Base-by-base conservation (phyloP, 2,888 invertebrate species). In the Noctua pronuba region DNA sequence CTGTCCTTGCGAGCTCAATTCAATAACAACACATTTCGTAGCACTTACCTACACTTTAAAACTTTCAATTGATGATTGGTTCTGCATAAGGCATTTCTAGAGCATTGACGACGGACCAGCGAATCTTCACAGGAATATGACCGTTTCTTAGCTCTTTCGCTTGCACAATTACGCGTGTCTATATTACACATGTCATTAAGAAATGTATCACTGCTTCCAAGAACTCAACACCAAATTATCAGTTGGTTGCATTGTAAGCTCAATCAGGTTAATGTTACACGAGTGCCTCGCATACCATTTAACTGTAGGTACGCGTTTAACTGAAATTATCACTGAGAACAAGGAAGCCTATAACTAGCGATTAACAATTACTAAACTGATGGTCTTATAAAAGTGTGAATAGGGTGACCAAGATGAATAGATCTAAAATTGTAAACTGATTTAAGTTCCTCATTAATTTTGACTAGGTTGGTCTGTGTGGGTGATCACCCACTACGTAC, bases 321-420 rank as follows among this genome's bases (percentile, higher is more conserved):
- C 10, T 71, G 35, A 74, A 80, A 79, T 88, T 76, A 58, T 62
- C 21, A 16, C 31, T 78, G 28, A 35, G 44, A 70, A 46, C 67
- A 69, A 76, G 64, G 74, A 82, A 86, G 58, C 31, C 41, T 72
- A 24, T 52, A 80, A 71, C 75, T 79, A 60, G 64, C 81, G 80
- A 89, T 88, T 88, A 88, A 71, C 46, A 68, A 86, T 80, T 77
- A 87, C 71, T 73, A 44, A 83, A 76, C 75, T 60, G n/a, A 85
- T 88, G 75, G 77, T 82, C 76, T 75, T 46, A 70, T 35, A 68
- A 71, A 46, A 49, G 73, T 83, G 80, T 82, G 74, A 89, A 74
- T 78, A 84, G 80, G 75, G 86, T 79, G 60, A 80, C 88, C 81
- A 82, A n/a, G 8, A 68, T 11, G 35, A 60, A 24, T 52, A 73